phyloP scores from a whole-genome alignment of 35 echinoderm and acorn worm genomes.

The Apostichopus californicus region DNA sequence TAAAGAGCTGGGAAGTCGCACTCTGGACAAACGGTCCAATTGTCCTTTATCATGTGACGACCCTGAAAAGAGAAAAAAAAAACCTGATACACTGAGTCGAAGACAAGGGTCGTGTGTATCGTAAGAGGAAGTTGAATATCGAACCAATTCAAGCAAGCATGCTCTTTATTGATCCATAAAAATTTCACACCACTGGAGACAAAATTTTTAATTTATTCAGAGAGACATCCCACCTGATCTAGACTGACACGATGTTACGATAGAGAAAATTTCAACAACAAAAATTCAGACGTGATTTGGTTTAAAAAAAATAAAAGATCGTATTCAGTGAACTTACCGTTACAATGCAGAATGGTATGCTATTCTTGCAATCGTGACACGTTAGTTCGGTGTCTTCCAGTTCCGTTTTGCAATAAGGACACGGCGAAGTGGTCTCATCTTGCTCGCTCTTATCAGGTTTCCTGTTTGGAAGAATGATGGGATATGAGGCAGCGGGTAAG shows the following conservation, averaged over 20 bases:
- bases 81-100: not conserved
- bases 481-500: too few relatives aligned
- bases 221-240: too few relatives aligned
- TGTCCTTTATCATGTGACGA: conserved; percentile 93
- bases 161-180: too few relatives aligned
- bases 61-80: conserved; percentile 70
- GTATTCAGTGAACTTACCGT: conserved; percentile 65
- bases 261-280: too few relatives aligned
- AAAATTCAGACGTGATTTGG: too few relatives aligned
- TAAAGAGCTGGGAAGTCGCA: conserved; percentile 95
- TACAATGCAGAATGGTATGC: conserved; percentile 89
- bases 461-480: conserved; percentile 42
- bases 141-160: too few relatives aligned
- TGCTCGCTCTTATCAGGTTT: conserved; percentile 97
- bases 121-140: not conserved
- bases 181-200: too few relatives aligned
- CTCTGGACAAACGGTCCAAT: conserved; percentile 82
- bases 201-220: too few relatives aligned
- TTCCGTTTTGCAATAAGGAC: conserved; percentile 86
- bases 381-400: conserved; percentile 83
- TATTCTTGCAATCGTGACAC: conserved; percentile 96
- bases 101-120: not conserved
- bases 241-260: too few relatives aligned
- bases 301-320: not conserved
- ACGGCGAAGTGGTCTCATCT: conserved; percentile 78